Base-by-base conservation (phyloP, 2,888 invertebrate genomes). In the Tachina fera region DNA sequence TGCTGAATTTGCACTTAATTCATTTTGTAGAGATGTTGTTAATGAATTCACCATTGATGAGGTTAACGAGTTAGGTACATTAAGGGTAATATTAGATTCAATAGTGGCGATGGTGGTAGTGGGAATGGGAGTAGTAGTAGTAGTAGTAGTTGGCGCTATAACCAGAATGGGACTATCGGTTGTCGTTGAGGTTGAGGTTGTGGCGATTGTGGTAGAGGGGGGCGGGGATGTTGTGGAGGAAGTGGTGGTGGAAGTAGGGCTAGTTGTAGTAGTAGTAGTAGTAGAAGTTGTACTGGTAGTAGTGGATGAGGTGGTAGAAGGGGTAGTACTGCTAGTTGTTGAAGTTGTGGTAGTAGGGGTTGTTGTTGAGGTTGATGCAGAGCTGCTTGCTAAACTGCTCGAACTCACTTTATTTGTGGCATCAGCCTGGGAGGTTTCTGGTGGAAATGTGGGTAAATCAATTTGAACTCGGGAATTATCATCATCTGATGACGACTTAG, bases 381-480 rank as follows among this genome's bases (percentile, higher is more conserved):
- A 89, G 41, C 84, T 76, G 70, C 78, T 68, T 31, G 22, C 77
- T 83, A 87, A 75, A 56, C 87, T 88, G 87, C 89, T 88, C 88
- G 88, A 88, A 90, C 90, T 89, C 91, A 90, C 90, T 89, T 90
- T 89, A 76, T 88, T 88, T 47, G 85, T 71, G 22, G 86, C 68
- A 31, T 87, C 72, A 82, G 86, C 88, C 86, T 86, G 87, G 49
- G 85, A 84, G 85, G 88, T 71, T 45, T 87, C 95, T 72, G 95
- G 95, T 45, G 95, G 94, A 92, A 94, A 95, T 31, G 95, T 95
- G 49, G 96, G 96, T 82, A 96, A 92, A 45, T 94, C 94, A 79
- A 96, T 94, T 90, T 94, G 94, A 47, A 96, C 94, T 87, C 93
- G 93, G 47, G 94, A 91, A 83, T 93, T 93, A 74, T 91, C 93